phyloP scores from a whole-genome alignment of 2,113 vertebrate species.

The Monarcha castaneiventris region DNA sequence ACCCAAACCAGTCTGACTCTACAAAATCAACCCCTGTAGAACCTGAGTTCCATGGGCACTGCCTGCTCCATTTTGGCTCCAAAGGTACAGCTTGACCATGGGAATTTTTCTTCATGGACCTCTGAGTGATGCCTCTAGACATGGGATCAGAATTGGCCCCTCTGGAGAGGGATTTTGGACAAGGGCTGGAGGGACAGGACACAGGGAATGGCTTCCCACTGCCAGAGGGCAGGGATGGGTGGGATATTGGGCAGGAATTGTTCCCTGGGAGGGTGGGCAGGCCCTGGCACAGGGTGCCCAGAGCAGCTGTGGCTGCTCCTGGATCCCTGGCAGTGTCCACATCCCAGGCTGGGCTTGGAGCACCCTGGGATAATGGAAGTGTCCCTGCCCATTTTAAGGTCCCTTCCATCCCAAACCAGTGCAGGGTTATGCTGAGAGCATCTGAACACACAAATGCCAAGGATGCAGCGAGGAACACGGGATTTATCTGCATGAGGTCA shows the following conservation, averaged over 20 bases:
- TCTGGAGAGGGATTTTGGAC: not conserved
- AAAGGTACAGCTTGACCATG: not conserved
- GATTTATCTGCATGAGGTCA: not conserved
- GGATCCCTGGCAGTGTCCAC: not conserved
- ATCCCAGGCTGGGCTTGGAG: not conserved
- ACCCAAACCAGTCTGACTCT: not conserved
- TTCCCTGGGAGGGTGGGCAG: accelerated
- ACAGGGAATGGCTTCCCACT: not conserved
- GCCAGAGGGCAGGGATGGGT: not conserved
- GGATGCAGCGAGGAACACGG: not conserved
- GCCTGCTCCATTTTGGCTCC: not conserved
- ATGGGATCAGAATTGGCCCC: not conserved
- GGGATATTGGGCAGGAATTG: not conserved
- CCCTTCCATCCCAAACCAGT: not conserved
- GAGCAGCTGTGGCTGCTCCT: not conserved
- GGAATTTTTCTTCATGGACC: not conserved
- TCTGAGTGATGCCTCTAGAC: not conserved
- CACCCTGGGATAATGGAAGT: not conserved
- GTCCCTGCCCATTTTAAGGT: not conserved
- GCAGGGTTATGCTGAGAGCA: not conserved
- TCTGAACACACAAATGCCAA: not conserved
- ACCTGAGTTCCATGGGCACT: not conserved
- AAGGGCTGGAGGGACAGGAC: not conserved
- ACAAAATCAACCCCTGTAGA: not conserved
- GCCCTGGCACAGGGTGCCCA: not conserved